Base-by-base conservation (phyloP, 2,888 invertebrate genomes). In the Ormyrus pomaceus region DNA sequence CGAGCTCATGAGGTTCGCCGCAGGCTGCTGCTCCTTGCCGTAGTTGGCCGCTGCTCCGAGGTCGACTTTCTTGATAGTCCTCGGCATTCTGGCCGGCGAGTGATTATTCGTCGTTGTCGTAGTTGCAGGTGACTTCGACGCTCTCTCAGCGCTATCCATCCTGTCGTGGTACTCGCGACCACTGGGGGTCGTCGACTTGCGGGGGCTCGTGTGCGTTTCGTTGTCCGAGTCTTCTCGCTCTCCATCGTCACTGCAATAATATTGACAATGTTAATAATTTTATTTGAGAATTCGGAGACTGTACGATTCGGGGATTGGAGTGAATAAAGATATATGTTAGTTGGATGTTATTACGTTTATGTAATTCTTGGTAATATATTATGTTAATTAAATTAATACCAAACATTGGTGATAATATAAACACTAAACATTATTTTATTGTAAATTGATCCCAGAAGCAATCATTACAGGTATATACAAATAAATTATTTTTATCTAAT, bases 11-110 rank as follows among this genome's bases (percentile, higher is more conserved):
- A 85, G 78, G 19, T 85, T 84, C 10, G 59, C 53, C 13, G 56
- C 4, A 5, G 61, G 34, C 50, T 77, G 61, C 8, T 8, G 66
- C 50, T 88, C 91, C 87, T 93, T 93, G n/a, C 94, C 95, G 87
- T 94, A 95, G 86, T 92, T 93, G 2, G 94, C 94, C 5, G 95
- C 95, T 58, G 95, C 95, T 74, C 94, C 94, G 66, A 94, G 88
- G 85, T 94, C 94, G 51, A 94, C 92, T 85, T 93, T 93, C 86
- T 93, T 93, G 5, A 92, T 87, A 13, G 91, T 89, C 83, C 92
- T 91, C 5, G 87, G 83, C 19, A 86, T 82, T 85, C 91, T 91
- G 8, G 86, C 85, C 71, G 92, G 90, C 73, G 92, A 91, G 90
- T 65, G 45, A 11, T 91, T 70, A 1, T 13, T 46, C 9, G 13